phyloP scores from a whole-genome alignment of 2,888 invertebrate species.

The Cancer borealis region DNA sequence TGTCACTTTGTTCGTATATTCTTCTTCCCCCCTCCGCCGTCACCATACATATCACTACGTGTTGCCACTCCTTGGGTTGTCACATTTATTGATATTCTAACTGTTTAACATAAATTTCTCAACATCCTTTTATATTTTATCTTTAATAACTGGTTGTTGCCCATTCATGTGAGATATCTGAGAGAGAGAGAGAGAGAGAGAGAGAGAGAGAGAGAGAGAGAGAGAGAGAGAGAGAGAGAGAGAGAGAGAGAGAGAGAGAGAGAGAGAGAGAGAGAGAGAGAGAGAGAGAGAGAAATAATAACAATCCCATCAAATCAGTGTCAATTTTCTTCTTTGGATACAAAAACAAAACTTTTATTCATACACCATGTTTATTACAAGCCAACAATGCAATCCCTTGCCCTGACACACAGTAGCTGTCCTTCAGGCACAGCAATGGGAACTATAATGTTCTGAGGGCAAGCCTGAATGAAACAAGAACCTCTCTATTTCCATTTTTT shows the following conservation, averaged over 20 bases:
- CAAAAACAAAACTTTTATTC: not conserved
- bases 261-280: no score
- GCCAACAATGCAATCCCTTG: not conserved
- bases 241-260: not conserved
- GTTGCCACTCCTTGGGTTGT: no score
- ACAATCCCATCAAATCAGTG: not conserved
- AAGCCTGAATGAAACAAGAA: constrained; percentile 32
- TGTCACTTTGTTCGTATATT: no score
- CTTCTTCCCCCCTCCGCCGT: no score
- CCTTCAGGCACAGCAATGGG: not conserved
- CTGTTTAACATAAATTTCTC: no score
- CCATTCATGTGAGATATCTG: no score
- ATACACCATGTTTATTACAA: constrained; percentile 26
- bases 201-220: not conserved
- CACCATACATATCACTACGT: no score
- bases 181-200: no score
- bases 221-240: not conserved
- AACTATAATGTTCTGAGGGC: not conserved
- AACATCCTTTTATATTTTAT: no score
- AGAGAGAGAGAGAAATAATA: no score
- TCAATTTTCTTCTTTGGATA: not conserved
- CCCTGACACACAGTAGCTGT: not conserved
- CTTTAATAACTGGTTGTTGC: no score
- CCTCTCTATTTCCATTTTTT: not conserved
- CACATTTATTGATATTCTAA: no score